Base-by-base conservation (phyloP, 2,888 invertebrate genomes). In the Elegia similella region DNA sequence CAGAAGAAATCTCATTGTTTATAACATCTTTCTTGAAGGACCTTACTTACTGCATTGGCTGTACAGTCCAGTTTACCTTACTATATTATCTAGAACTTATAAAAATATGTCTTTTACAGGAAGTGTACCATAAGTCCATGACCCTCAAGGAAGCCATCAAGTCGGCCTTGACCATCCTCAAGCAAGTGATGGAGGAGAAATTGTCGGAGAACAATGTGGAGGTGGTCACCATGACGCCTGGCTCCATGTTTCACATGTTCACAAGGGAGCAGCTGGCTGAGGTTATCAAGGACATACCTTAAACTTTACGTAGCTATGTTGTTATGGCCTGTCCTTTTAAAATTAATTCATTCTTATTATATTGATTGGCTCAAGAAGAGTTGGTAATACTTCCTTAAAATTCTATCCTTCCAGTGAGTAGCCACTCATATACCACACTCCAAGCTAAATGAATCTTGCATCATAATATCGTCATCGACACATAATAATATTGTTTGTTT, bases 141-240 rank as follows among this genome's bases (percentile, higher is more conserved):
- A 97, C 97, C 0, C 85, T 99, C 54, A 95, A 95, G 64, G 99
- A 99, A 90, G 99, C 99, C 0, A 95, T 97, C 62, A 97, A 97
- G 76, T 92, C 97, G 12, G 96, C 98, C 0, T 92, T 99, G 56
- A 97, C 96, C 10, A 99, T 99, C 72, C 92, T 99, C 17, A 99
- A 99, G 84, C 99, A 99, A 89, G 99, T 99, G 0, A 99, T 99
- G 99, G 99, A 99, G 82, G 99, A 99, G 84, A 99, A 99, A 85
- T 90, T 99, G 1, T 99, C 96, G 61, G 96, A 98, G 61, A 97
- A 96, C 57, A 99, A 99, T 86, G 98, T 99, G 56, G 99, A 99
- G 92, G 97, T 99, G 65, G 98, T 98, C 84, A 97, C 97, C 38
- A 97, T 99, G 93, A 98, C 98, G 0, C 95, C 96, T 0, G 94